Conservation (phyloP, 2,797 vertebrate species). For the Enteromius unitaeniatus region DNA sequence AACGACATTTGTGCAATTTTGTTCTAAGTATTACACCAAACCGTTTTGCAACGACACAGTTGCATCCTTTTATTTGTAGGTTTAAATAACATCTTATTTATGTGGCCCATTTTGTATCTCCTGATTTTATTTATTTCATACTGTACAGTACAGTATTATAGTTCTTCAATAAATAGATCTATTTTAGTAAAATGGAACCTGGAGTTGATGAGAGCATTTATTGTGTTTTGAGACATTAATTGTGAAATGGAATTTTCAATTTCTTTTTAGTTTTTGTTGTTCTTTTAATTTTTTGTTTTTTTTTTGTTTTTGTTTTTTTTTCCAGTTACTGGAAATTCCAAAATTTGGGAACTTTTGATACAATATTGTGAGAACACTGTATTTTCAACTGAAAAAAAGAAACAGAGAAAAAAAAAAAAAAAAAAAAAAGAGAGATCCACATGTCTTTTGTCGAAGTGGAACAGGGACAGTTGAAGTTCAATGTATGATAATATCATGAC, state of each 20-base stretch:
- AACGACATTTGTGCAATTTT: conserved; percentile 99
- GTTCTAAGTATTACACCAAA: conserved; percentile 99
- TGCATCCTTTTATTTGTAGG: conserved; percentile 99
- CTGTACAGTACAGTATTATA: conserved; percentile 99
- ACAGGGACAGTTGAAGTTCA: conserved; percentile 99
- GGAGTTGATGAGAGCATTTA: conserved; percentile 99
- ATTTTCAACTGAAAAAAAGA: conserved; percentile 93
- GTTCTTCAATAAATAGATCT: conserved; percentile 99
- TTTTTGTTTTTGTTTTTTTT: conserved; percentile 92
- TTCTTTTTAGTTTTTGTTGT: conserved; percentile 81
- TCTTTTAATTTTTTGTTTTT: conserved; percentile 84
- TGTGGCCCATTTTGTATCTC: conserved; percentile 99
- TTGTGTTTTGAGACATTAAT: conserved; percentile 99
- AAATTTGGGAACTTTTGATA: conserved; percentile 99
- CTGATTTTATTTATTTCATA: conserved; percentile 99
- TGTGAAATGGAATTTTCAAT: conserved; percentile 99
- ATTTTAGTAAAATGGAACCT: conserved; percentile 99
- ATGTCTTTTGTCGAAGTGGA: conserved; percentile 94
- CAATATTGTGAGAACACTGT: conserved; percentile 99
- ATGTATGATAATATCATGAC: conserved; percentile 99
- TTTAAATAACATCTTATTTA: conserved; percentile 98
- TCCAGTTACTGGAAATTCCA: conserved; percentile 99
- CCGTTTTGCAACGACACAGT: conserved; percentile 88
- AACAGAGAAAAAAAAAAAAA: conserved; percentile 75
- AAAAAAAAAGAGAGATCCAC: conserved; percentile 85